A percentile compares a stretch with the other conserved stretches of the same genome.
Conservation (phyloP, 2,113 vertebrate genomes). For the Myrmecophaga tridactyla region DNA sequence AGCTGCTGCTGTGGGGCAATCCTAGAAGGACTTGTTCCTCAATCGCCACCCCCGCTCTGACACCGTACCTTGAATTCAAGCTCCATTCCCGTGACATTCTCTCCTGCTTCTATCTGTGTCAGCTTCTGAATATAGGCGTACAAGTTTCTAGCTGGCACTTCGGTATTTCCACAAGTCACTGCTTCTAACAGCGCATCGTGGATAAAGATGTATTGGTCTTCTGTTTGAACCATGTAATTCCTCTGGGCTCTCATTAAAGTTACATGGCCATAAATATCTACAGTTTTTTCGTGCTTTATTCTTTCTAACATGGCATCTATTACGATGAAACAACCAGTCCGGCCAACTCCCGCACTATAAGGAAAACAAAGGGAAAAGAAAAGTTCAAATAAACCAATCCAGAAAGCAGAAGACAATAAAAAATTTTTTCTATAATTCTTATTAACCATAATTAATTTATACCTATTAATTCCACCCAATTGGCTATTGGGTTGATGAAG, state of each 20-base stretch:
- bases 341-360: conserved; percentile 95
- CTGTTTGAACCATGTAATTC: conserved; percentile 99
- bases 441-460: background rate
- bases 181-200: conserved; percentile 98
- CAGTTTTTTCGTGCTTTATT: conserved; percentile 99
- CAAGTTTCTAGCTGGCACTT: conserved; percentile 98
- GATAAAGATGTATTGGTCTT: conserved; percentile 99
- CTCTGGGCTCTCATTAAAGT: conserved; percentile 99
- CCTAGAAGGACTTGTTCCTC: background rate
- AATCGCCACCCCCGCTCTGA: background rate
- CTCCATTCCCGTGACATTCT: conserved; percentile 99
- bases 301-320: conserved; percentile 99
- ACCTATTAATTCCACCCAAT: background rate
- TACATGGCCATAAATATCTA: conserved; percentile 99
- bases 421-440: background rate
- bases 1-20: background rate
- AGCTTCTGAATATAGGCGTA: conserved; percentile 99
- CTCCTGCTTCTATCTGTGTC: conserved; percentile 96
- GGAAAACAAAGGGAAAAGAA: conserved; percentile 55
- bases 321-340: conserved; percentile 99
- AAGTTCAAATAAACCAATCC: background rate
- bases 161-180: conserved; percentile 99
- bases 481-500: background rate
- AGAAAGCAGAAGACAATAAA: background rate
- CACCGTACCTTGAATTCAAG: conserved; percentile 96